Evolutionary conservation across 2,888 invertebrate genomes (phyloP), one percentile per base, ranked within the genome.

Genomic region (Endomychus coccineus): DNA sequence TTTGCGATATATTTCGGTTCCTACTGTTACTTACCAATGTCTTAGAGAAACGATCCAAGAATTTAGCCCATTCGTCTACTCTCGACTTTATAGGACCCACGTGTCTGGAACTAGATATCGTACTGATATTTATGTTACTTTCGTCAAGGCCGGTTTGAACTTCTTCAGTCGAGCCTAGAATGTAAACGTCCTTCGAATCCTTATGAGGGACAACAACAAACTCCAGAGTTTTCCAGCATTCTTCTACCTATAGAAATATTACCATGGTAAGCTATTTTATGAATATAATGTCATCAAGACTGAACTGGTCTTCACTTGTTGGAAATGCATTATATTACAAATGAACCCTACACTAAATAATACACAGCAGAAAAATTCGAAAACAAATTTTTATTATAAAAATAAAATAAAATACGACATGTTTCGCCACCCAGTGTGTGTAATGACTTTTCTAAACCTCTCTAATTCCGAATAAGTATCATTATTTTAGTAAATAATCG

Each of bases 131-230:
- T 34, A 92, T 89, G 60, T 81, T 84, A 52, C 85, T 83, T 58
- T 92, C 92, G 56, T 92, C 92, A 2, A 89, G 62, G 2, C 80
- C 71, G 0, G 78, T 71, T 62, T 88, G 89, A 16, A 92, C 70
- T 49, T 92, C 91, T 51, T 92, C 92, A 1, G 86, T 71, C 0
- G 84, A 82, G 2, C 89, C 91, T 34, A 92, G 66, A 17, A 92
- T 79, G 54, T 72, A 91, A 0, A 88, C 80, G 57, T 92, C 91
- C 50, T 84, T 84, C 1, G 78, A 69, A 47, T 91, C 89, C 54
- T 85, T 86, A 65, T 91, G 84, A 0, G 75, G 69, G 0, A 86
- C 59, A 1, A 91, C 79, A 1, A 78, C 71, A 49, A 91, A 82
- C 56, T 90, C 87, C 2, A 85, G 69, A 0, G 77, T 67, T 48